Base-by-base conservation (phyloP, 2,888 invertebrate genomes). In the Drosophila setosimentum region DNA sequence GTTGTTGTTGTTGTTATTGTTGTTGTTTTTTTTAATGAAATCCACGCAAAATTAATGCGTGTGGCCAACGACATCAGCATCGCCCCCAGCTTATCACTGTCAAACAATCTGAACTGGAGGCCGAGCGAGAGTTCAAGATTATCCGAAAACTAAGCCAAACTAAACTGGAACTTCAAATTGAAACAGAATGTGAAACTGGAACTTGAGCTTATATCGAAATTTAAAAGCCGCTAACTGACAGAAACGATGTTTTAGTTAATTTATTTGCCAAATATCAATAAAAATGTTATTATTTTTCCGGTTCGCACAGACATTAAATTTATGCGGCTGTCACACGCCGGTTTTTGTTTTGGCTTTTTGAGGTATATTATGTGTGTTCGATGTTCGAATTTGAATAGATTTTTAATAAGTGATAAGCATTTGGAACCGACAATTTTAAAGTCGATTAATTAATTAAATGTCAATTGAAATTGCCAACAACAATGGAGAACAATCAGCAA, bases 381-480 rank as follows among this genome's bases (percentile, higher is more conserved):
- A 59, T 63, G 65, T 68, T 65, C 35, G 55, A 73, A 73, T 72
- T 81, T 86, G 82, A 79, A 85, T 88, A 86, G 89, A 89, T 87
- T 73, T 83, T 89, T 83, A 78, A 89, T 77, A 83, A 85, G 86
- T 74, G 89, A 87, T 89, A 87, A 74, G 77, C 76, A 75, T 67
- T 77, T 77, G 68, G 73, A 72, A 82, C 75, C 76, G 83, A 78
- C 80, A 83, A 87, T 83, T 86, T 83, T 80, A 82, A 78, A 86
- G 90, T 83, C 90, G 74, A 86, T 87, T 89, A 87, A 88, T 89
- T 89, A 89, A 87, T 89, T 89, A 87, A 83, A 89, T 83, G 86
- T 53, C 87, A 87, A 89, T 87, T 87, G 89, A 84, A 87, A 73
- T 71, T 49, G 74, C 70, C 79, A 60, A 69, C 66, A 29, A 81